Evolutionary conservation across 2,888 invertebrate genomes (phyloP).

Genomic region (Hirtodrosophila trivittata): DNA sequence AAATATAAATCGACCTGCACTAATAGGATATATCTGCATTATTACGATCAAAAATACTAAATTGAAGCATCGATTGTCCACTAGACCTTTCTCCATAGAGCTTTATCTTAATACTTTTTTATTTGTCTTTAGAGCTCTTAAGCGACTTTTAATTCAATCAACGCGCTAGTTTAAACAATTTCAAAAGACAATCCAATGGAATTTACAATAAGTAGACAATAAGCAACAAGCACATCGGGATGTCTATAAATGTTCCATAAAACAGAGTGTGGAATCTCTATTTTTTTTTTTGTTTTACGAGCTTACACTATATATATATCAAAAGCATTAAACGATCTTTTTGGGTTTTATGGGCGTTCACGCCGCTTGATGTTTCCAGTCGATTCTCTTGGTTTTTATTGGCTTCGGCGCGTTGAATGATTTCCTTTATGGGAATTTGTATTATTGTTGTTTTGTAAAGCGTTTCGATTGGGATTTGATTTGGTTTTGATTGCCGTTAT

Average conservation of each 20-base stretch:
- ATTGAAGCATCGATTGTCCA: neutral
- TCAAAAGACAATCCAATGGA: constrained; percentile 46
- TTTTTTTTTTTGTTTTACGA: constrained; percentile 3
- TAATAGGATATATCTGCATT: too few species aligned
- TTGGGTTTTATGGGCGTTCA: constrained; percentile 51
- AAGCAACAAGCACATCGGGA: constrained; percentile 17
- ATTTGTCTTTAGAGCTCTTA: constrained; percentile 37
- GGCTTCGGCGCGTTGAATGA: constrained; percentile 58
- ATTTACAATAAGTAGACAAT: constrained; percentile 56
- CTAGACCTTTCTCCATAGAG: constrained; percentile 4
- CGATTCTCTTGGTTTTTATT: constrained; percentile 49
- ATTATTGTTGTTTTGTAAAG: constrained; percentile 58
- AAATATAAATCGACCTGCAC: neutral
- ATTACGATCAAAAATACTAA: neutral
- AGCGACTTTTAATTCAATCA: constrained; percentile 63
- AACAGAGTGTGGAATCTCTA: constrained; percentile 39
- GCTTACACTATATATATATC: constrained; percentile 10
- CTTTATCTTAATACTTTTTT: constrained; percentile 31
- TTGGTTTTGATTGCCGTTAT: constrained; percentile 66
- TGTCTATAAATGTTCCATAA: constrained; percentile 32
- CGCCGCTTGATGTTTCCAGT: constrained; percentile 23
- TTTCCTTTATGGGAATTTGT: constrained; percentile 60
- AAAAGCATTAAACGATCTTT: constrained; percentile 41
- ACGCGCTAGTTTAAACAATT: constrained; percentile 63
- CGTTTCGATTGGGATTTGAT: constrained; percentile 65